Base-by-base conservation (phyloP, 1,140 invertebrate genomes). In the Mizuhopecten yessoensis region DNA sequence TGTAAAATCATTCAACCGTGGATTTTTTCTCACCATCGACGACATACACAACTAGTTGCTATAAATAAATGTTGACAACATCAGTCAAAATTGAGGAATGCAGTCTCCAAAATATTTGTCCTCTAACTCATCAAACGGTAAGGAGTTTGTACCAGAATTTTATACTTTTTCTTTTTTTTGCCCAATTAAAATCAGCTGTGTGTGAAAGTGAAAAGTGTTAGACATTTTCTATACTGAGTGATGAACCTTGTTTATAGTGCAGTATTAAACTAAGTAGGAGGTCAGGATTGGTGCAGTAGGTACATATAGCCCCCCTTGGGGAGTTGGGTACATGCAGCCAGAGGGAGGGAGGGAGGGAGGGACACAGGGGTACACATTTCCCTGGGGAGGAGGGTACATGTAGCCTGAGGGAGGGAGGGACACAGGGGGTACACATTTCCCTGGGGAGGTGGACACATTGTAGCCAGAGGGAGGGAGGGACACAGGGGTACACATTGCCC, bases 61-160 rank as follows among this genome's bases (percentile, higher is more conserved):
- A 75, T 75, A 75, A 75, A 75, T 75, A 75, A 75, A 75, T n/a
- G 57, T 75, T 75, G 45, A 57, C 45, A 57, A 75, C 57, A 75
- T 75, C 57, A n/a, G 57, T 75, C 9, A 75, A 75, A 29, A 75
- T 29, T n/a, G n/a, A 5, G 57, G 57, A 75, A 75, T 75, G 57
- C 23, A 75, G 57, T 75, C n/a, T 75, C 3, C 57, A 75, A 75
- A 75, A 75, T 75, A 75, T 75, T 75, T 75, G n/a, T 75, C 57
- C 57, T 11, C 23, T 75, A 23, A 75, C 57, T 75, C 57, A 75
- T 75, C 57, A 29, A 75, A 75, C 29, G 23, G n/a, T 75, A 29
- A 75, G 3, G 57, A 75, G 57, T 29, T 75, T 75, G 57, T 29
- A 75, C 57, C 57, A 75, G 17, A 29, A 39, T 13, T 15, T 29